phyloP scores from a whole-genome alignment of 2,797 vertebrate genomes.

The Pipistrellus pygmaeus region DNA sequence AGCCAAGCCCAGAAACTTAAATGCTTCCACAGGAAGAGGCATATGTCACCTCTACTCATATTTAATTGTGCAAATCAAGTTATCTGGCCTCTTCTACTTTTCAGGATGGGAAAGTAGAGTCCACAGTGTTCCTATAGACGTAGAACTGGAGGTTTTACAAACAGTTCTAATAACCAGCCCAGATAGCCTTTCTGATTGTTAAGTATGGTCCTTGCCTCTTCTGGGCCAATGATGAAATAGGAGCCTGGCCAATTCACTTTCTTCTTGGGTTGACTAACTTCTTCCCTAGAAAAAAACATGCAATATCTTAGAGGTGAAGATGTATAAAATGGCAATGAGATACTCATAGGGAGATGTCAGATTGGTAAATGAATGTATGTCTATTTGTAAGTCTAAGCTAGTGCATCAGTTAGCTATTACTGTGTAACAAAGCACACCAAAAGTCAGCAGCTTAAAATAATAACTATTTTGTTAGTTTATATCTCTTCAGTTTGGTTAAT shows the following conservation, averaged over 20 bases:
- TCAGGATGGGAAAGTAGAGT: background rate
- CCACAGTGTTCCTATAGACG: background rate
- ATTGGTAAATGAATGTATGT: background rate
- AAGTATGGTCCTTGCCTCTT: background rate
- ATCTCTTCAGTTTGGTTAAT: background rate
- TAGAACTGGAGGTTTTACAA: background rate
- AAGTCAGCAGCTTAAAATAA: background rate
- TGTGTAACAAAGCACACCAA: background rate
- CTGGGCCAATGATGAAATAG: background rate
- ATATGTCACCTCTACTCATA: background rate
- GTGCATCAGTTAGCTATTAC: background rate
- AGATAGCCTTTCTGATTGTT: background rate
- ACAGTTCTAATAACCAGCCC: background rate
- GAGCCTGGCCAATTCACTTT: constrained; percentile 3
- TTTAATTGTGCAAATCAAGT: background rate
- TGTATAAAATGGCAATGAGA: background rate
- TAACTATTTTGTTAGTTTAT: background rate
- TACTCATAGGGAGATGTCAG: background rate
- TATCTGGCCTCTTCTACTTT: background rate
- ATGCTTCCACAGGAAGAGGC: background rate
- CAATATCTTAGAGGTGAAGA: background rate
- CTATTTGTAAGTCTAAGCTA: background rate
- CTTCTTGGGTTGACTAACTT: background rate
- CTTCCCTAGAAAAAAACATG: background rate
- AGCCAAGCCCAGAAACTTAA: background rate